A percentile compares a stretch with the other conserved stretches of the same genome.
Conservation (phyloP, 2,113 vertebrate species). For the Myiozetetes cayanensis region DNA sequence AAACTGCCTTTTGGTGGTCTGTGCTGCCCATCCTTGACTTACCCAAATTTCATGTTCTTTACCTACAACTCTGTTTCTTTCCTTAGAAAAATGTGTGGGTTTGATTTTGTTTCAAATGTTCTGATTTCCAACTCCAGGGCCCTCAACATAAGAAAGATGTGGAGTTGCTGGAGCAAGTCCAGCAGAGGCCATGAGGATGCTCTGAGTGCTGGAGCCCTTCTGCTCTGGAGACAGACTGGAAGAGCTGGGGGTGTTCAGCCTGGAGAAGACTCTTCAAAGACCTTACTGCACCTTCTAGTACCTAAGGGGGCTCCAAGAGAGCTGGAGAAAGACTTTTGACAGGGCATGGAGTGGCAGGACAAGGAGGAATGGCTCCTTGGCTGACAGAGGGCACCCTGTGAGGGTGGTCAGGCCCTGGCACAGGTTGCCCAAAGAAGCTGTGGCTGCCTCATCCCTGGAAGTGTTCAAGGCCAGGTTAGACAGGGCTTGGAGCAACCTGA, state of each 20-base stretch:
- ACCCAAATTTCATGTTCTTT: neutral
- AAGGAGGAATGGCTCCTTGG: neutral
- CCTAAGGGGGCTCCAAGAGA: neutral
- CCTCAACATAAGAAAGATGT: neutral
- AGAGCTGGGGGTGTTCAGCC: neutral
- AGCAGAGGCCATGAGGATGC: neutral
- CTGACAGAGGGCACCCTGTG: neutral
- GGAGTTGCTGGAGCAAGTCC: neutral
- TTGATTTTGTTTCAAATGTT: neutral
- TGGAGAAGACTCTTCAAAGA: neutral
- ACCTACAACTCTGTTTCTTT: neutral
- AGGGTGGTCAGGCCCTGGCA: neutral
- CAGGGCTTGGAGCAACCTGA: neutral
- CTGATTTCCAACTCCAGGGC: accelerated
- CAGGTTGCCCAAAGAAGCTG: neutral
- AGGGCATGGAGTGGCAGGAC: neutral
- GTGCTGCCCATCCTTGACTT: neutral
- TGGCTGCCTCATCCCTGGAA: neutral
- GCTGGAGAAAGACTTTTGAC: neutral
- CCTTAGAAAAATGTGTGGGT: neutral
- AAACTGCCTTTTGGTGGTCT: neutral
- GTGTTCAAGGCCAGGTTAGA: neutral
- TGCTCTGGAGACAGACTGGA: neutral
- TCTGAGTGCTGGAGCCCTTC: neutral
- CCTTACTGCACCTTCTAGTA: neutral